phyloP scores from a whole-genome alignment of 2,113 vertebrate species.

The Naja naja region DNA sequence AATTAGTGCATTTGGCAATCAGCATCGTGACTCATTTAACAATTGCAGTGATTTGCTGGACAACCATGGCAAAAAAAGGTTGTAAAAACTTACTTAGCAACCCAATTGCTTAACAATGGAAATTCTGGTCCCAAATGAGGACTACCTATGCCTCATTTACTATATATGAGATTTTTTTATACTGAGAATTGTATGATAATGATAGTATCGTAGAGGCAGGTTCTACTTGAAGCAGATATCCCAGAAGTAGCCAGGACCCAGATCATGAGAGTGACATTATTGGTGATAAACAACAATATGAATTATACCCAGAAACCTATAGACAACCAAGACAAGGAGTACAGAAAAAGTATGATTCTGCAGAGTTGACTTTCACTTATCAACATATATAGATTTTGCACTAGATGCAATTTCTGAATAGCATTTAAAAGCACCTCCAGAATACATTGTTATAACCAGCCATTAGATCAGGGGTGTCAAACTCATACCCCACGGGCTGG shows the following conservation, averaged over 20 bases:
- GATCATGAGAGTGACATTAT: background rate
- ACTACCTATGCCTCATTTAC: background rate
- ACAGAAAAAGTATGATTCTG: background rate
- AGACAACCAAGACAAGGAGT: background rate
- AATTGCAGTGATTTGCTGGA: no score
- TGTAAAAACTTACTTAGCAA: no score
- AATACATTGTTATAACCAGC: background rate
- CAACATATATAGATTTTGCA: background rate
- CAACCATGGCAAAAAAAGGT: no score
- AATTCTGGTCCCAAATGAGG: background rate
- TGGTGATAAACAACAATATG: background rate
- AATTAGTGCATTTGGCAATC: no score
- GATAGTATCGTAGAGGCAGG: background rate
- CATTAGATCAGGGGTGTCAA: background rate
- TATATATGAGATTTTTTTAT: background rate
- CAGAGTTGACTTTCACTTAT: background rate
- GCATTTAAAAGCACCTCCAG: background rate
- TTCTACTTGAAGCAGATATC: background rate
- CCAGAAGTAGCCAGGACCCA: background rate
- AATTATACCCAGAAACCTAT: background rate
- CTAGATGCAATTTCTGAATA: background rate
- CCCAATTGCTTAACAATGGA: no score
- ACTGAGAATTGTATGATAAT: background rate
- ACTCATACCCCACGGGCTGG: no score
- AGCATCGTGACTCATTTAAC: no score